Evolutionary conservation across 2,797 vertebrate genomes (phyloP).

Genomic region (Acrocephalus scirpaceus): DNA sequence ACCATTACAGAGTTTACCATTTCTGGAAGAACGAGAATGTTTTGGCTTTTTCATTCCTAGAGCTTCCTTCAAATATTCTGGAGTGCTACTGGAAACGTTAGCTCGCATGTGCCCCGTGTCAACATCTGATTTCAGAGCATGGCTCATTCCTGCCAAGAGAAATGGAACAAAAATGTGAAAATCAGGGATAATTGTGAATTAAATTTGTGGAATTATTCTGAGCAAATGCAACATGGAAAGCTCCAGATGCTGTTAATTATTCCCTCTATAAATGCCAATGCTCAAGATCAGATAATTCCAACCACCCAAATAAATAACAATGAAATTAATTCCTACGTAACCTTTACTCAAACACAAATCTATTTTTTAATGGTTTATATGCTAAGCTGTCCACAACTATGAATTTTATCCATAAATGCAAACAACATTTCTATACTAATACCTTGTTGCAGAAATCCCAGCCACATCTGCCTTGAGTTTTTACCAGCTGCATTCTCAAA

Average conservation of each 20-base stretch:
- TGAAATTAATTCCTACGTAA: not conserved
- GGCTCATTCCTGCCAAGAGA: conserved; percentile 71
- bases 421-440: conserved; percentile 27
- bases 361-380: not conserved
- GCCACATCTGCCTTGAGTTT: conserved; percentile 76
- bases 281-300: conserved; percentile 3
- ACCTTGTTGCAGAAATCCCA: conserved; percentile 84
- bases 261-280: not conserved
- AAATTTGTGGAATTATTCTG: not conserved
- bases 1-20: conserved; percentile 70
- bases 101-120: conserved; percentile 49
- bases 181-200: not conserved
- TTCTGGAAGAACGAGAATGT: conserved; percentile 77
- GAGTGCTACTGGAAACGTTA: conserved; percentile 54
- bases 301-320: not conserved
- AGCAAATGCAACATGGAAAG: not conserved
- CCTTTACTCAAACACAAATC: not conserved
- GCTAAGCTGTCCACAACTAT: not conserved
- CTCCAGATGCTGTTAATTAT: conserved; percentile 37
- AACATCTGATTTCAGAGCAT: conserved; percentile 69
- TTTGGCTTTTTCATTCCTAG: conserved; percentile 81
- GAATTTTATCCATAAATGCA: not conserved
- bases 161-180: not conserved
- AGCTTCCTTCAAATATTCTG: conserved; percentile 83
- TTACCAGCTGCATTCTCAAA: conserved; percentile 57